A percentile compares a stretch with the other conserved stretches of the same genome.
These are phyloP conservation scores for Siniperca undulata DNA, from an alignment of 2,797 vertebrate genomes.

Conservation along the genomic window DNA sequence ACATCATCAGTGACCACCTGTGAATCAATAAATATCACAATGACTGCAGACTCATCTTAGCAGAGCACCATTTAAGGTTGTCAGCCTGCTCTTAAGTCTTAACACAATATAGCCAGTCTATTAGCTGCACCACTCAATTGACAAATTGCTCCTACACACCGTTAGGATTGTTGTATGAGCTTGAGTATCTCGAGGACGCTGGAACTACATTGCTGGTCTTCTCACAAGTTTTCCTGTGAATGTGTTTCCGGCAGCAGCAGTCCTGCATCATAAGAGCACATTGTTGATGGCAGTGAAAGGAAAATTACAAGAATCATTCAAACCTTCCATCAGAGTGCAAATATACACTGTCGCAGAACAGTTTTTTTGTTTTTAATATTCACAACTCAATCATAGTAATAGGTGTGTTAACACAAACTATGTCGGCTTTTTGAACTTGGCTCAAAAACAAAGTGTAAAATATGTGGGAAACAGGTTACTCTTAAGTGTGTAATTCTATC, in stretches of 20 bases:
- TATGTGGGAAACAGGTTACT: constrained; percentile 14
- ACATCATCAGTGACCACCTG: constrained; percentile 70
- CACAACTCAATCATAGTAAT: background rate
- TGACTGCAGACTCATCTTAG: constrained; percentile 87
- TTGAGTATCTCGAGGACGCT: background rate
- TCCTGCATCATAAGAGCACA: background rate
- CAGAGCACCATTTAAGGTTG: constrained; percentile 24
- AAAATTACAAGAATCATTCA: background rate
- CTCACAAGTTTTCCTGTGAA: background rate
- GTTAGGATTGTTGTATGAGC: background rate
- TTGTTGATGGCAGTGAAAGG: constrained; percentile 1
- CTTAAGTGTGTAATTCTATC: constrained; percentile 17
- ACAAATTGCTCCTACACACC: constrained; percentile 19
- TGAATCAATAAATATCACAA: constrained; percentile 80
- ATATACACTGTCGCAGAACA: background rate
- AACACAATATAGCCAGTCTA: constrained; percentile 7
- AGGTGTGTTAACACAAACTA: constrained; percentile 2
- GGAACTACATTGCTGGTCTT: background rate
- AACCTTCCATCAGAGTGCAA: constrained; percentile 7
- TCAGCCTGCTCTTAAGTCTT: constrained; percentile 22
- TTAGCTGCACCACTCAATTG: constrained; percentile 14
- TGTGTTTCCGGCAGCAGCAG: background rate
- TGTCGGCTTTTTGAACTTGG: background rate
- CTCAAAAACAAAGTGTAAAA: background rate
- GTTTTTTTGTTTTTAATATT: background rate